These are phyloP conservation scores for Poecilobothrus nobilitatus DNA, from an alignment of 2,888 invertebrate species.

Conservation along the genomic window DNA sequence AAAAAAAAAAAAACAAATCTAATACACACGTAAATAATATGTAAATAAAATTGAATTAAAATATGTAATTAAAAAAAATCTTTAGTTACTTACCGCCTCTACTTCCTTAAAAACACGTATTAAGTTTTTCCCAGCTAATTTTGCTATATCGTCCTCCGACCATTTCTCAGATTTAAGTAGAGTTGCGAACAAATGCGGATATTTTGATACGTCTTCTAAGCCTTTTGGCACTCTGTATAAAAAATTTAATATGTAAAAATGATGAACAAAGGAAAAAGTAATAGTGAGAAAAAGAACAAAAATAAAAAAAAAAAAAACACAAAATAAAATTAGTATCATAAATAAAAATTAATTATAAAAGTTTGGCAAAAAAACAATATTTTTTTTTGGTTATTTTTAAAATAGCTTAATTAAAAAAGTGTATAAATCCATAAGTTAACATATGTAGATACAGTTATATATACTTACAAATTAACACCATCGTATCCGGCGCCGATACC, in stretches of 20 bases:
- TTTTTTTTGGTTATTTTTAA: background rate
- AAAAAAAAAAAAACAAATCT: too few species aligned
- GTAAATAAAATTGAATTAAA: too few species aligned
- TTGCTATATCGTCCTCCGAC: slow-evolving; percentile 74
- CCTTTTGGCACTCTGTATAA: slow-evolving; percentile 55
- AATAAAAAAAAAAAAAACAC: background rate
- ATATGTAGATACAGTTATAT: slow-evolving; percentile 8
- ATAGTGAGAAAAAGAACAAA: background rate
- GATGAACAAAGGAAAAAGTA: slow-evolving; percentile 13
- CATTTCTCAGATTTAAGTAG: slow-evolving; percentile 70
- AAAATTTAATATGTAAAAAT: slow-evolving; percentile 10
- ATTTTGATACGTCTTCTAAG: slow-evolving; percentile 76
- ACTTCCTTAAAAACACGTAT: slow-evolving; percentile 69
- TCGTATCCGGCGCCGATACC: slow-evolving; percentile 84
- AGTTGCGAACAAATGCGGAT: slow-evolving; percentile 73
- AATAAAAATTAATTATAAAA: slow-evolving; percentile 3
- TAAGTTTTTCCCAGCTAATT: slow-evolving; percentile 74
- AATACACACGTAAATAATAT: too few species aligned
- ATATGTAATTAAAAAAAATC: too few species aligned
- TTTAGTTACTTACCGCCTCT: slow-evolving; percentile 56
- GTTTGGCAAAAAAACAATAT: background rate
- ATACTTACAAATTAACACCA: slow-evolving; percentile 81
- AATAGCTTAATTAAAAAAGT: slow-evolving; percentile 12
- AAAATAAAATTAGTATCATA: background rate
- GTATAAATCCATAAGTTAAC: background rate